phyloP scores from a whole-genome alignment of 1,140 invertebrate species.

The Euborellia annulipes region DNA sequence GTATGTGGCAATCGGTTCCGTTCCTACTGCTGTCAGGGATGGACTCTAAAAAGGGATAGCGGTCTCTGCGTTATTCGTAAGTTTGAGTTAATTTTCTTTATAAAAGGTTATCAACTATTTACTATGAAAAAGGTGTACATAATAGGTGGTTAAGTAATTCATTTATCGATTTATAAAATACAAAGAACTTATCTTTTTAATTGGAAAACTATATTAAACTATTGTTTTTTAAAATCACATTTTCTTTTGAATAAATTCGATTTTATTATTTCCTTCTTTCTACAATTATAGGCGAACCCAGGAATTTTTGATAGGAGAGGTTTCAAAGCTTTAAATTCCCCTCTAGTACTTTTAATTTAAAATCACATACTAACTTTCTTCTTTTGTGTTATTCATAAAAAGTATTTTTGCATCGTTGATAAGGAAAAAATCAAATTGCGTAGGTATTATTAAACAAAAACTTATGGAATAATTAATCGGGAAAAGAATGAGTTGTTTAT shows the following conservation, averaged over 20 bases:
- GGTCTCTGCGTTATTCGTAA: conserved; percentile 68
- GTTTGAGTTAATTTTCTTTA: conserved; percentile 24
- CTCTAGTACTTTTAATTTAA: no score
- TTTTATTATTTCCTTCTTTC: not conserved
- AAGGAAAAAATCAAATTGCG: no score
- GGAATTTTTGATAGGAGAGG: no score
- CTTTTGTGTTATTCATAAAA: no score
- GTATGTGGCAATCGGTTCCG: conserved; percentile 51
- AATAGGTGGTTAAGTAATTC: not conserved
- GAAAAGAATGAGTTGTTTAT: no score
- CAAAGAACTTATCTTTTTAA: not conserved
- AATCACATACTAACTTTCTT: no score
- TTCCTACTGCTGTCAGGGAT: conserved; percentile 68
- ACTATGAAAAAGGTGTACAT: not conserved
- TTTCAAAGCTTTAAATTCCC: no score
- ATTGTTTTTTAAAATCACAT: not conserved
- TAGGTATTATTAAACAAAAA: no score
- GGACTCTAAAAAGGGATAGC: conserved; percentile 51
- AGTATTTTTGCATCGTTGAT: no score
- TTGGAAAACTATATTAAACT: not conserved
- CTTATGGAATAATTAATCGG: no score
- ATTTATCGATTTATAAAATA: not conserved
- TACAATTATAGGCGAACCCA: no score
- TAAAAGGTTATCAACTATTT: not conserved
- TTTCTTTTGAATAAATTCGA: not conserved